Conservation (phyloP, 2,797 vertebrate genomes). For the Labroides dimidiatus region DNA sequence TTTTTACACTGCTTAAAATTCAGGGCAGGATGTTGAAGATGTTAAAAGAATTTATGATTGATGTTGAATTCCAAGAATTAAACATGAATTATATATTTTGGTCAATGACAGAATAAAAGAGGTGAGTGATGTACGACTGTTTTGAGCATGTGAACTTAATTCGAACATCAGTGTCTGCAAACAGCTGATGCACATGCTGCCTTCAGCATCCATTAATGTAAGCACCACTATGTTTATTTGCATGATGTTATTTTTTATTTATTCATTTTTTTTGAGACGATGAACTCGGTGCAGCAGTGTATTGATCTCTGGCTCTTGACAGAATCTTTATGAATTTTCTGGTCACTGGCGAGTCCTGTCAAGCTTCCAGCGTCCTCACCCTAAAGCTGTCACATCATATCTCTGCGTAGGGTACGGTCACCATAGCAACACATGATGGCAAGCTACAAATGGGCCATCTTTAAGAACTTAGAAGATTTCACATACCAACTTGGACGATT, state of each 20-base stretch:
- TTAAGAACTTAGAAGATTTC: background rate
- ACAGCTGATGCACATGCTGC: slow-evolving; percentile 3
- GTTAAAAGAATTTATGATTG: slow-evolving; percentile 40
- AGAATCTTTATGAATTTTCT: slow-evolving; percentile 45
- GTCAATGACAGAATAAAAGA: slow-evolving; percentile 29
- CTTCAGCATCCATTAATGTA: slow-evolving; percentile 9
- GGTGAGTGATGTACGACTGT: slow-evolving; percentile 19
- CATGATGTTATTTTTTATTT: slow-evolving; percentile 20
- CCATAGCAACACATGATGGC: slow-evolving; percentile 34
- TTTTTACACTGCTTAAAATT: slow-evolving; percentile 44
- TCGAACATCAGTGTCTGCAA: slow-evolving; percentile 18
- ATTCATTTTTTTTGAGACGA: slow-evolving; percentile 20
- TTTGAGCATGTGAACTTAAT: slow-evolving; percentile 37
- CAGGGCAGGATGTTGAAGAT: slow-evolving; percentile 35
- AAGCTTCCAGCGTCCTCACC: slow-evolving; percentile 33
- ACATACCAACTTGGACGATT: background rate
- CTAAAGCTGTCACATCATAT: slow-evolving; percentile 36
- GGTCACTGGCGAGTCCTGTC: slow-evolving; percentile 37
- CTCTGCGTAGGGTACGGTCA: slow-evolving; percentile 23
- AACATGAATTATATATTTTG: slow-evolving; percentile 45
- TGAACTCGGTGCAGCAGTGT: slow-evolving; percentile 13
- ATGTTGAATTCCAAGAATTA: slow-evolving; percentile 31
- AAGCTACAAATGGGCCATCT: slow-evolving; percentile 2
- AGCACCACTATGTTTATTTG: slow-evolving; percentile 11
- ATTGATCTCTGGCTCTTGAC: slow-evolving; percentile 50